phyloP scores from a whole-genome alignment of 2,113 vertebrate species.

The Nerophis lumbriciformis region DNA sequence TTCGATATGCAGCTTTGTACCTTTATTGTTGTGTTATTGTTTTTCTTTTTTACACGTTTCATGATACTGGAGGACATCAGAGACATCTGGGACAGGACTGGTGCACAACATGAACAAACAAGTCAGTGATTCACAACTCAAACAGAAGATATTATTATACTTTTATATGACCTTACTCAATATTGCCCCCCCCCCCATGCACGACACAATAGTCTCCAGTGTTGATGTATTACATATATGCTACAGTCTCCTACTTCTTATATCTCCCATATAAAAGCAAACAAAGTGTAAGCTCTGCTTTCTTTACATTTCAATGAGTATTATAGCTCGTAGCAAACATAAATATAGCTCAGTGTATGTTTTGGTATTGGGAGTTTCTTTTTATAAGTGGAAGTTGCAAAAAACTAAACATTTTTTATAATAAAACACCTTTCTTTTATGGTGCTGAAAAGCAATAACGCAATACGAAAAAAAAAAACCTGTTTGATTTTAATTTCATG shows the following conservation, averaged over 20 bases:
- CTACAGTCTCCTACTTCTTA: slow-evolving; percentile 75
- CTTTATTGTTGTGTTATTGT: slow-evolving; percentile 33
- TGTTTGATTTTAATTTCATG: too few species aligned
- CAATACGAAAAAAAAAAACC: too few species aligned
- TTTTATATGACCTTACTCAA: slow-evolving; percentile 61
- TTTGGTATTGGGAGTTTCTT: too few species aligned
- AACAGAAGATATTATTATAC: slow-evolving; percentile 68
- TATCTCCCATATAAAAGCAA: slow-evolving; percentile 74
- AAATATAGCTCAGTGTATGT: slow-evolving; percentile 40
- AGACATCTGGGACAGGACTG: slow-evolving; percentile 61
- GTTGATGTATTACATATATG: slow-evolving; percentile 74
- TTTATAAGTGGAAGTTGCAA: too few species aligned
- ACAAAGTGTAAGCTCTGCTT: slow-evolving; percentile 66
- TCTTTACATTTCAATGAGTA: slow-evolving; percentile 69
- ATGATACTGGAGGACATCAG: slow-evolving; percentile 53
- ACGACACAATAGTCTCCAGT: slow-evolving; percentile 67
- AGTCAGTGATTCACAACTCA: slow-evolving; percentile 65
- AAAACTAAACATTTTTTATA: too few species aligned
- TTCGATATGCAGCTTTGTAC: slow-evolving; percentile 39
- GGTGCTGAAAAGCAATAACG: too few species aligned
- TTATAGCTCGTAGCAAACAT: slow-evolving; percentile 63
- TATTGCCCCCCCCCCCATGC: slow-evolving; percentile 64
- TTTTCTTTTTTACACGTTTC: slow-evolving; percentile 38
- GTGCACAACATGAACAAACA: slow-evolving; percentile 68
- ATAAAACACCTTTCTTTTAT: too few species aligned